phyloP scores from a whole-genome alignment of 2,888 invertebrate species.

The Cephus nigrinus region DNA sequence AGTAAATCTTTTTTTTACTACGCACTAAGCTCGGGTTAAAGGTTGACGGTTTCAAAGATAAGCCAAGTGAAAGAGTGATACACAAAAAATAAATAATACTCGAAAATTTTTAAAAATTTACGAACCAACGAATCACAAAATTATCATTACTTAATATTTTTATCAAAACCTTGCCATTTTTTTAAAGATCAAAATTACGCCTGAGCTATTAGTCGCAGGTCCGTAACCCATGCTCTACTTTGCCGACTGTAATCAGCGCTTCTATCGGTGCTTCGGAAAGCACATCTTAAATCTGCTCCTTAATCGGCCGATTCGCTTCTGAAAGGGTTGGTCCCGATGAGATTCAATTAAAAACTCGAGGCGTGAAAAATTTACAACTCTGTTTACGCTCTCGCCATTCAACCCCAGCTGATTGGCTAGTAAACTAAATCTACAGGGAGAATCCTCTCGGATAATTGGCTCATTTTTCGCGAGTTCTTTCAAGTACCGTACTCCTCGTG shows the following conservation, averaged over 20 bases:
- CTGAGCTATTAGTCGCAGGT: too few species aligned
- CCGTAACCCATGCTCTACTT: too few species aligned
- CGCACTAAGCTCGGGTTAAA: neutral
- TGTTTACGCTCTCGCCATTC: constrained; percentile 50
- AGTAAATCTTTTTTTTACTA: neutral
- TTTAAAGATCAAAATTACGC: neutral
- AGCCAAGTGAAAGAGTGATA: neutral
- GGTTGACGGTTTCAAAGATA: neutral
- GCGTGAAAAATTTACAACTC: constrained; percentile 51
- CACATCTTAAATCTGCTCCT: neutral
- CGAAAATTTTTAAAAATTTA: neutral
- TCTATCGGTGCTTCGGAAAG: neutral
- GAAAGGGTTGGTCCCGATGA: constrained; percentile 7
- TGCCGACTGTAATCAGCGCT: too few species aligned
- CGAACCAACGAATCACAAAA: constrained; percentile 11
- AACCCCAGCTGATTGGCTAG: constrained; percentile 38
- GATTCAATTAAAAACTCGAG: constrained; percentile 46
- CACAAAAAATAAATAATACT: neutral
- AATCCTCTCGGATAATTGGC: neutral
- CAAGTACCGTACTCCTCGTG: neutral
- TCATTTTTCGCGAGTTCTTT: neutral
- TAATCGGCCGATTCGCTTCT: constrained; percentile 12
- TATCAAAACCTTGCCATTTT: constrained; percentile 5
- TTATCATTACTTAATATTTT: constrained; percentile 8
- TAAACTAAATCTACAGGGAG: constrained; percentile 14